A percentile compares a stretch with the other conserved stretches of the same genome.
Evolutionary conservation across 2,888 invertebrate genomes (phyloP).

Genomic region (Cremastinae sp.): DNA sequence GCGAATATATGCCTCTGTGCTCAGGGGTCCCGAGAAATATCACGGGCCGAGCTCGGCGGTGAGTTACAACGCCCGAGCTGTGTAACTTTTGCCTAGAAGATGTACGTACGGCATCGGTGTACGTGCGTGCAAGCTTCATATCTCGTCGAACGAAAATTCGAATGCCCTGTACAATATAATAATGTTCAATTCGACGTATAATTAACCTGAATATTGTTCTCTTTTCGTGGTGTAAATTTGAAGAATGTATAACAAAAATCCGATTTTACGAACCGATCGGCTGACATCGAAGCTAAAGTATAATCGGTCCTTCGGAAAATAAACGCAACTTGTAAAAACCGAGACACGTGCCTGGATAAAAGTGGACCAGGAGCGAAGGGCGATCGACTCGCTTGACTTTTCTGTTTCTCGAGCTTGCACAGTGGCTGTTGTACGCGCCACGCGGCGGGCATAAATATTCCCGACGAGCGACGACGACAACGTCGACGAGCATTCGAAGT

Average conservation of each 20-base stretch:
- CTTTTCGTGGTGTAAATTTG: conserved; percentile 59
- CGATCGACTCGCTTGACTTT: conserved; percentile 54
- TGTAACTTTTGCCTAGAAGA: conserved; percentile 37
- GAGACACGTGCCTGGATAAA: conserved; percentile 34
- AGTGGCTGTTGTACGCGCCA: conserved; percentile 65
- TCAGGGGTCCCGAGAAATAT: conserved; percentile 48
- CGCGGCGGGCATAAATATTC: conserved; percentile 78
- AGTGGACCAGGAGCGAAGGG: conserved; percentile 66
- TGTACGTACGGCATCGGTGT: conserved; percentile 23
- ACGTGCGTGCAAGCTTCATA: conserved; percentile 13
- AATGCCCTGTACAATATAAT: conserved; percentile 2
- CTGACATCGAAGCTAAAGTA: conserved; percentile 45
- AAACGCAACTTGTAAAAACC: conserved; percentile 53
- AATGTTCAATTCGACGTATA: too few relatives aligned
- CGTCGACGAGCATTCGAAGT: conserved; percentile 57
- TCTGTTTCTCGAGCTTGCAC: conserved; percentile 32
- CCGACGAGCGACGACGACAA: conserved; percentile 52
- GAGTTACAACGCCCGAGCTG: conserved; percentile 45
- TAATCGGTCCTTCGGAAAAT: conserved; percentile 1
- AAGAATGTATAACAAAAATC: too few relatives aligned
- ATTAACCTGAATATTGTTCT: too few relatives aligned
- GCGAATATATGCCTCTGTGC: conserved; percentile 52
- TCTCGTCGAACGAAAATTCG: conserved; percentile 32
- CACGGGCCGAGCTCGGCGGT: conserved; percentile 39
- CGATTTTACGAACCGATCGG: too few relatives aligned